Percentiles rank a stretch among this genome's conserved stretches.
Conservation (phyloP, 2,113 vertebrate species). For the Dicentrarchus labrax region DNA sequence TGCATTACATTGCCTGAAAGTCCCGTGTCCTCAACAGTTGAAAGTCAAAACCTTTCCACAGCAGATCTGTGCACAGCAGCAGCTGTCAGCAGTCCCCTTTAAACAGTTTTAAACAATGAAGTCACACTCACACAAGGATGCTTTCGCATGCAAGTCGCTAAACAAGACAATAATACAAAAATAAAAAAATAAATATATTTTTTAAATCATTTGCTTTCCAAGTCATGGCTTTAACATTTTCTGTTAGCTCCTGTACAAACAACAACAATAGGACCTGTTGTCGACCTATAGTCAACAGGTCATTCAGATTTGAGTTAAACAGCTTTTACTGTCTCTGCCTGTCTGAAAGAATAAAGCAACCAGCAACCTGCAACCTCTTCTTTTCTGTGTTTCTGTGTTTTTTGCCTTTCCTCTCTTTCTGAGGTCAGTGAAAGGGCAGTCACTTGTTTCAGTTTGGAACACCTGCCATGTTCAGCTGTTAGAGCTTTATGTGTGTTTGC, state of each 20-base stretch:
- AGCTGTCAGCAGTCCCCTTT: slow-evolving; percentile 31
- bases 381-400: slow-evolving; percentile 5
- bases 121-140: background rate
- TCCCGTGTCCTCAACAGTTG: slow-evolving; percentile 34
- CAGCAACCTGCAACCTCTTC: slow-evolving; percentile 9
- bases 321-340: slow-evolving; percentile 66
- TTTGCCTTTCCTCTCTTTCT: background rate
- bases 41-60: slow-evolving; percentile 58
- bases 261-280: slow-evolving; percentile 5
- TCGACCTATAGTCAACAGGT: slow-evolving; percentile 50
- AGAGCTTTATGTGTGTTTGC: background rate
- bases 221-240: background rate
- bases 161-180: slow-evolving; percentile 10
- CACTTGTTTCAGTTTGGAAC: slow-evolving; percentile 53
- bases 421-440: slow-evolving; percentile 64
- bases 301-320: slow-evolving; percentile 47
- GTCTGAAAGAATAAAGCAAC: slow-evolving; percentile 39
- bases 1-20: slow-evolving; percentile 26
- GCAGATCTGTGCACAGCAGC: slow-evolving; percentile 48
- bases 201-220: background rate
- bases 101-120: slow-evolving; percentile 4
- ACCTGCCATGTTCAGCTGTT: slow-evolving; percentile 69
- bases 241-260: slow-evolving; percentile 28
- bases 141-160: slow-evolving; percentile 6
- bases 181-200: background rate